phyloP scores from a whole-genome alignment of 2,113 vertebrate genomes.

The Potamarius usumacintae region DNA sequence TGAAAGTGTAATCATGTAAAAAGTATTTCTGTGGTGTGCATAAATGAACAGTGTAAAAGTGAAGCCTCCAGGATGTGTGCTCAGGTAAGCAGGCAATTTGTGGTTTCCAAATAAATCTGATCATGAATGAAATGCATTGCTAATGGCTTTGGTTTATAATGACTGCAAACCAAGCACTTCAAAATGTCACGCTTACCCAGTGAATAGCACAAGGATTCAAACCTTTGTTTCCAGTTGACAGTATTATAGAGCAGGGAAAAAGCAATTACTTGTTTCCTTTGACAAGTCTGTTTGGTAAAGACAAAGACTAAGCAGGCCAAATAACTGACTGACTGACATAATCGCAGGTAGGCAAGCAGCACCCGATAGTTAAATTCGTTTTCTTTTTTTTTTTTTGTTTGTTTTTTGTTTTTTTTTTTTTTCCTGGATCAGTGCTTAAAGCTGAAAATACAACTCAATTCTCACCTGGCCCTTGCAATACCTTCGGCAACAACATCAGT shows the following conservation, averaged over 20 bases:
- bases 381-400: background rate
- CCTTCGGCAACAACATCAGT: constrained; percentile 18
- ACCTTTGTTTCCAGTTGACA: constrained; percentile 66
- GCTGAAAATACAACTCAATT: constrained; percentile 16
- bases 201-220: constrained; percentile 33
- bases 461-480: constrained; percentile 7
- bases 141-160: constrained; percentile 28
- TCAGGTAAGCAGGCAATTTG: constrained; percentile 50
- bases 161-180: constrained; percentile 38
- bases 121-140: constrained; percentile 36
- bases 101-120: constrained; percentile 37
- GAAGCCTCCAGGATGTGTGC: constrained; percentile 38
- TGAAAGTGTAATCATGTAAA: constrained; percentile 45
- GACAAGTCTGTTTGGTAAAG: constrained; percentile 67
- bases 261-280: constrained; percentile 73
- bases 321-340: constrained; percentile 66
- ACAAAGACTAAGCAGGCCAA: constrained; percentile 64
- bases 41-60: constrained; percentile 45
- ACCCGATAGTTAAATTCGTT: constrained; percentile 50
- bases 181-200: background rate
- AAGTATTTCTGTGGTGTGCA: constrained; percentile 52
- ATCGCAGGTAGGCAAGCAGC: constrained; percentile 59
- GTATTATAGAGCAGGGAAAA: constrained; percentile 72
- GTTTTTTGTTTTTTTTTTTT: constrained; percentile 1
- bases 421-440: constrained; percentile 21